These are phyloP conservation scores for Fragum whitleyi DNA, from an alignment of 2,888 invertebrate genomes.

Conservation along the genomic window DNA sequence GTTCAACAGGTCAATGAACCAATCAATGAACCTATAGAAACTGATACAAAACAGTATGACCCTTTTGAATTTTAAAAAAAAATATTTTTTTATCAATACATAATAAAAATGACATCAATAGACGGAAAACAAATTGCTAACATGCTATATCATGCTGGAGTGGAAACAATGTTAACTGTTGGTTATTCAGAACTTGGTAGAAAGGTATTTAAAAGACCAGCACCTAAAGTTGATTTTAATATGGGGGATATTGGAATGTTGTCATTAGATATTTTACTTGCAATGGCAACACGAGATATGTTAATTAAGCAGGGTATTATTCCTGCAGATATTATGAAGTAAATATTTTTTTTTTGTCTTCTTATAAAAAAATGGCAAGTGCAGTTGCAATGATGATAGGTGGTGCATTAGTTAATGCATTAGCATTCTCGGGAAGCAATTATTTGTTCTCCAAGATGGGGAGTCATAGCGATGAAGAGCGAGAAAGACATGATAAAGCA, in stretches of 20 bases:
- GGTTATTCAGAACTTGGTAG: slow-evolving; percentile 41
- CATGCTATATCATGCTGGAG: slow-evolving; percentile 40
- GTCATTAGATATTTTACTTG: slow-evolving; percentile 34
- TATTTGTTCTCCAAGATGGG: slow-evolving; percentile 37
- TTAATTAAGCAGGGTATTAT: slow-evolving; percentile 50
- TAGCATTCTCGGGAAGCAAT: slow-evolving; percentile 38
- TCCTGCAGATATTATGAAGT: slow-evolving; percentile 54
- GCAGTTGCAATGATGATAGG: slow-evolving; percentile 50
- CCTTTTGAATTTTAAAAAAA: slow-evolving; percentile 40
- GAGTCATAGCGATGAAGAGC: slow-evolving; percentile 35
- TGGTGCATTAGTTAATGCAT: slow-evolving; percentile 42
- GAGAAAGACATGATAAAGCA: slow-evolving; percentile 53
- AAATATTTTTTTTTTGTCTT: slow-evolving; percentile 18
- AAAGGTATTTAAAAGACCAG: slow-evolving; percentile 38
- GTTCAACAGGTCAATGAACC: slow-evolving; percentile 22
- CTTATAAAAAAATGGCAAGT: slow-evolving; percentile 49
- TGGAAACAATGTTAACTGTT: slow-evolving; percentile 45
- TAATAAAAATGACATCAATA: slow-evolving; percentile 16
- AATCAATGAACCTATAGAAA: slow-evolving; percentile 12
- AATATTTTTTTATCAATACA: slow-evolving; percentile 2
- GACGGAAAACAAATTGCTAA: slow-evolving; percentile 46
- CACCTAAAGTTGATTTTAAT: slow-evolving; percentile 46
- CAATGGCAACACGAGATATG: slow-evolving; percentile 46
- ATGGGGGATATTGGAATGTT: slow-evolving; percentile 42
- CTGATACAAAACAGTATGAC: slow-evolving; percentile 34